Evolutionary conservation across 2,113 vertebrate genomes (phyloP).

Genomic region (Platanista minor): DNA sequence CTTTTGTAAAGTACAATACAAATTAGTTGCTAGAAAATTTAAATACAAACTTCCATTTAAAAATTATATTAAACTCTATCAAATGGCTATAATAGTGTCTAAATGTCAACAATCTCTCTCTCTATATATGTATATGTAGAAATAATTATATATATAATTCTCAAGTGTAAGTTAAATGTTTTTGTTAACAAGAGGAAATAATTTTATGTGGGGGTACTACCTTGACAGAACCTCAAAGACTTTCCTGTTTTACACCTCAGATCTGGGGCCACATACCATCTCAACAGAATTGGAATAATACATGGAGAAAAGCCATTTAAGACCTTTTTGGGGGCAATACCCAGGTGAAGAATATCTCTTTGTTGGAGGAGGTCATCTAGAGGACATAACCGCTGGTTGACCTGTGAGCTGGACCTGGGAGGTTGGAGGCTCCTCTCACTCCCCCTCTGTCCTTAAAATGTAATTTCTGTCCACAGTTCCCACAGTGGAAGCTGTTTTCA

Average conservation of each 20-base stretch:
- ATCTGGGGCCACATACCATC: neutral
- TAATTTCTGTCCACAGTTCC: neutral
- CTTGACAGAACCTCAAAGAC: neutral
- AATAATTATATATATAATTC: neutral
- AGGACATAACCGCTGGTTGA: neutral
- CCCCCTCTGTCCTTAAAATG: accelerated
- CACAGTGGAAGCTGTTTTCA: neutral
- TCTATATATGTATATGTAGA: neutral
- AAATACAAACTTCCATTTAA: neutral
- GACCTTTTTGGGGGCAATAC: neutral
- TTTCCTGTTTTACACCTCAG: neutral
- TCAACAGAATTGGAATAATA: neutral
- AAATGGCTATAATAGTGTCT: neutral
- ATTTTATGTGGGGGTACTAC: neutral
- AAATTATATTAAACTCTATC: neutral
- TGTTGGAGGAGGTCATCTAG: neutral
- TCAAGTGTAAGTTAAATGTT: neutral
- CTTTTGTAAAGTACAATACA: neutral
- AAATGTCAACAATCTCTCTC: neutral
- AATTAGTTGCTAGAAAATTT: neutral
- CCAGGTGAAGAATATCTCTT: neutral
- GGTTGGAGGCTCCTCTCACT: neutral
- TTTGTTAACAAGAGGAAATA: neutral
- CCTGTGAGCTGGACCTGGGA: too few species aligned
- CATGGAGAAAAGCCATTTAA: neutral